These are phyloP conservation scores for Drosophila putrida DNA, from an alignment of 2,888 invertebrate genomes.

Conservation along the genomic window DNA sequence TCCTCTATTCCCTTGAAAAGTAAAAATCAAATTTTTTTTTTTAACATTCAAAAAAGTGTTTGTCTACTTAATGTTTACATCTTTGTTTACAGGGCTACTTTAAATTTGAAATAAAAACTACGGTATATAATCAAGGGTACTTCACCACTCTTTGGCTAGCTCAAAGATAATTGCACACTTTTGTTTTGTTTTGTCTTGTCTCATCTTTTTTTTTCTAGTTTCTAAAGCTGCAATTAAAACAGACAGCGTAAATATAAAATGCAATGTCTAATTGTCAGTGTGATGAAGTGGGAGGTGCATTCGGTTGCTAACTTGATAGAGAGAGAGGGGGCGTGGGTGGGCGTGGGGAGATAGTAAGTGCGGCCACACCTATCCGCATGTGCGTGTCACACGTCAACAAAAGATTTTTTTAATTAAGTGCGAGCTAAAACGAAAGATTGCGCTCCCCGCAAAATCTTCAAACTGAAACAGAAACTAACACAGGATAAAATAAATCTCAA, in stretches of 20 bases:
- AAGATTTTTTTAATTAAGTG: slow-evolving; percentile 67
- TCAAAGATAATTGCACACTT: slow-evolving; percentile 1
- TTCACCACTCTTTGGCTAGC: not conserved
- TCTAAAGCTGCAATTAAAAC: slow-evolving; percentile 30
- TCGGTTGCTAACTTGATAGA: not conserved
- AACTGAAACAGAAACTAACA: not conserved
- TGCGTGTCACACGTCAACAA: slow-evolving; percentile 69
- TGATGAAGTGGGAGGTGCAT: slow-evolving; percentile 1
- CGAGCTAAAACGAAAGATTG: slow-evolving; percentile 49
- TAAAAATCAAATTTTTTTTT: not conserved
- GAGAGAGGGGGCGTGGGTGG: too few species aligned
- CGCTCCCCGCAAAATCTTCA: slow-evolving; percentile 9
- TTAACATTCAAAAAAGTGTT: not conserved
- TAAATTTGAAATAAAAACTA: not conserved
- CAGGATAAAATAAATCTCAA: not conserved
- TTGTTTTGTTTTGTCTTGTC: not conserved
- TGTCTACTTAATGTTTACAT: not conserved
- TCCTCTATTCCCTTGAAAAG: not conserved
- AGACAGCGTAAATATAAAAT: slow-evolving; percentile 21
- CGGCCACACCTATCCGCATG: slow-evolving; percentile 13
- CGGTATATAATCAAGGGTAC: not conserved
- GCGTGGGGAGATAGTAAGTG: not conserved
- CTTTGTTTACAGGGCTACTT: not conserved
- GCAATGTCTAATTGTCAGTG: slow-evolving; percentile 22
- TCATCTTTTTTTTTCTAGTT: slow-evolving; percentile 16